Base-by-base conservation (phyloP, 1,140 invertebrate genomes). In the Drosophila tani region DNA sequence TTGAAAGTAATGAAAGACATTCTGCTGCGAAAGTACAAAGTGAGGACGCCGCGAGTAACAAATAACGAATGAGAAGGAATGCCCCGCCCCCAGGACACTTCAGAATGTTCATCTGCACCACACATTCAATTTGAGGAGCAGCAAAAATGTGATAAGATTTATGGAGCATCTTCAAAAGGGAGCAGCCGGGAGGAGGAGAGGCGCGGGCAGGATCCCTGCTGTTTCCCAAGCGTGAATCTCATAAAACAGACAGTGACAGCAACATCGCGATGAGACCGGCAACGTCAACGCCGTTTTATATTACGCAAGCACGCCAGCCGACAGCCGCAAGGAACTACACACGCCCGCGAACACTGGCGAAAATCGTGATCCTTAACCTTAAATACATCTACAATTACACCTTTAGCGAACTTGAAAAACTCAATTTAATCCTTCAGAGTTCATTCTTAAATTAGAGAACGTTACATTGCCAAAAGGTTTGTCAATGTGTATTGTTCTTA, bases 141-240 rank as follows among this genome's bases (percentile, higher is more conserved):
- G 64, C 68, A 59, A 78, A 71, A 85, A 78, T 81, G 76, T 74
- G 63, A 83, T 77, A 70, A 70, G 84, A 86, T 86, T 87, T 86
- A 86, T 77, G 80, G 63, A 43, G 59, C 35, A 56, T 60, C 29
- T 60, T 74, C 59, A 55, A 47, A 49, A 21, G 24, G 43, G 27
- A 24, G 38, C 12, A 12, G 21, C 38, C 24, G 41, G 2, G 24
- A 14, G 14, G 14, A 7, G 5, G 9, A 27, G 1, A 14, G 14
- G 9, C 1, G 15, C 6, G 12, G 40, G 4, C 29, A 12, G 27
- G 35, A 66, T 53, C 53, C 43, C 77, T 77, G 62, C 67, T 64
- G 51, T 80, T 62, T 56, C 40, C 41, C 38, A 29, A 77, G 66
- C 78, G 55, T 82, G 67, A 80, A 82, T 79, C 76, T 55, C 76